Percentiles rank a stretch among this genome's conserved stretches.
phyloP scores from a whole-genome alignment of 2,888 invertebrate species.

The Ctena decussata region DNA sequence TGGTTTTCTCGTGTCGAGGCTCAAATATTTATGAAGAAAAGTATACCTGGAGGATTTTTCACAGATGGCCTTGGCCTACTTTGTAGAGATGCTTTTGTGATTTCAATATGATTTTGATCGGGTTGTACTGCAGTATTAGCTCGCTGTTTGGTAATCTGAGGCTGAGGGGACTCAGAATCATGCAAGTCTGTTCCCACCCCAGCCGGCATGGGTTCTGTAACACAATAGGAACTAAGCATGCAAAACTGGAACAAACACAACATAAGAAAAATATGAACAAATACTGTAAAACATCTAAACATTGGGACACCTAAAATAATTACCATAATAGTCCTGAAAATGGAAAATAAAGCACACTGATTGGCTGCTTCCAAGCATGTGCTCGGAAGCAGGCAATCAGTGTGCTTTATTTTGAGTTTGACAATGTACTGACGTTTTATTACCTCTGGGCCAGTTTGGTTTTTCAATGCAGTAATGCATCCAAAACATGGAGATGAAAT shows the following conservation, averaged over 20 bases:
- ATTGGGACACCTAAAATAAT: no score
- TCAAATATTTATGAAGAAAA: background rate
- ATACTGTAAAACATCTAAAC: no score
- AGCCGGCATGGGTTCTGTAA: slow-evolving; percentile 53
- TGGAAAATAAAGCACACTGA: no score
- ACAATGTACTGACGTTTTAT: no score
- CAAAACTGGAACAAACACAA: slow-evolving; percentile 16
- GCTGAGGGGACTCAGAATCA: slow-evolving; percentile 46
- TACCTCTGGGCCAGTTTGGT: no score
- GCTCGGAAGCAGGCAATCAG: no score
- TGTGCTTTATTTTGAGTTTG: no score
- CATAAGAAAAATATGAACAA: background rate
- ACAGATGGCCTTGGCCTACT: slow-evolving; percentile 91
- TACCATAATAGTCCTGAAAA: no score
- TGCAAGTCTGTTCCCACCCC: slow-evolving; percentile 24
- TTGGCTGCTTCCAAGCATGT: no score
- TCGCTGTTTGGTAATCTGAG: slow-evolving; percentile 61
- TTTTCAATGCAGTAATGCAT: no score
- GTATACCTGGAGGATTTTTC: slow-evolving; percentile 68
- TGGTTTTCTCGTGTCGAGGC: no score
- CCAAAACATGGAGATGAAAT: no score
- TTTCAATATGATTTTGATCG: slow-evolving; percentile 66
- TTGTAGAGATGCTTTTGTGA: slow-evolving; percentile 71
- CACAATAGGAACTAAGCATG: slow-evolving; percentile 14
- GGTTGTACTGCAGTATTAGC: slow-evolving; percentile 58